A percentile compares a stretch with the other conserved stretches of the same genome.
Evolutionary conservation across 2,797 vertebrate species (phyloP).

Genomic region (Crypturellus tataupa): DNA sequence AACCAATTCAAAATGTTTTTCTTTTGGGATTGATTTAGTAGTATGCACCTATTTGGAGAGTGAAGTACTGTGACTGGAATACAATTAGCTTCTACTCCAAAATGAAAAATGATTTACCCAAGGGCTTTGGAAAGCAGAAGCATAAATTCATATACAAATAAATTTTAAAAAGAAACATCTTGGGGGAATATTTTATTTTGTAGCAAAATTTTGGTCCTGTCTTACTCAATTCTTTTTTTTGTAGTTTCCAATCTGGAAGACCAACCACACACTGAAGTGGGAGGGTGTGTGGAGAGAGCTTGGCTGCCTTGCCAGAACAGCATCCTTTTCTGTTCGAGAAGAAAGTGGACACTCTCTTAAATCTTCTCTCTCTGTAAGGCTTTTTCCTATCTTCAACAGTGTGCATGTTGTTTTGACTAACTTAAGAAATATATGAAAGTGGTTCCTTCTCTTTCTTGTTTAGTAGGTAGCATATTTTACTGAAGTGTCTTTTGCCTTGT

Average conservation of each 20-base stretch:
- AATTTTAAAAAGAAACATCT: background rate
- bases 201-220: background rate
- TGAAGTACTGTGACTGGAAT: background rate
- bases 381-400: background rate
- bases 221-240: background rate
- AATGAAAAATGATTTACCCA: background rate
- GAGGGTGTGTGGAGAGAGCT: conserved; percentile 97
- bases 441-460: background rate
- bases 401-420: background rate
- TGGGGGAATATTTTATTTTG: background rate
- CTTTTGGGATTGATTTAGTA: background rate
- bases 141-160: background rate
- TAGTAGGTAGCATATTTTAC: background rate
- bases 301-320: conserved; percentile 92
- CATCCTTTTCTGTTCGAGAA: conserved; percentile 94
- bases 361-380: conserved; percentile 90
- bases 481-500: background rate
- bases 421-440: background rate
- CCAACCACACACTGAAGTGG: conserved; percentile 93
- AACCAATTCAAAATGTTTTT: background rate
- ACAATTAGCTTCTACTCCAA: background rate
- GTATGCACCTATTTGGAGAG: background rate
- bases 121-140: background rate
- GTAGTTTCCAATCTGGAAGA: conserved; percentile 93
- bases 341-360: conserved; percentile 97